Evolutionary conservation across 2,113 vertebrate genomes (phyloP), one percentile per base, ranked within the genome.

Genomic region (Menidia beryllina): DNA sequence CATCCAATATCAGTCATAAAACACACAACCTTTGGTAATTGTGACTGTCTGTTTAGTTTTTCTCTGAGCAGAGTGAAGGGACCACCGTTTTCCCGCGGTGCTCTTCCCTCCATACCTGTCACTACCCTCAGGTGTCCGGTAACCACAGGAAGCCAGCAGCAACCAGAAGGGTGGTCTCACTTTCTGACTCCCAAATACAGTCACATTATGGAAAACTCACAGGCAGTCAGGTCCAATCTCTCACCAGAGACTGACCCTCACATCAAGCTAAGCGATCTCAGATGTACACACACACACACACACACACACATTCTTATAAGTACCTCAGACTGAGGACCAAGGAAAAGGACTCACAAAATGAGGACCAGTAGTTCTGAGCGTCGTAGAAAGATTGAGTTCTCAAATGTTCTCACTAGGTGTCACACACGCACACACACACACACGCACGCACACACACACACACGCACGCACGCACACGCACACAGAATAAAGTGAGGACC

Each of bases 91-190:
- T 56, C 53, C 47, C 24, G 17, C 54, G 53, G 21, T 74, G 58
- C 64, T 27, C 19, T 19, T 53, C 26, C 64, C 52, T 74, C 56
- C 50, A 71, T 71, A 70, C 53, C 60, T 66, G 64, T 64, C 61
- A 57, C 63, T 66, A 79, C 80, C 81, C 83, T 66, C 56, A 59
- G 79, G 59, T 39, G 41, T 82, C 77, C 71, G 59, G 60, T 77
- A 68, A 69, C 65, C 36, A 36, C 36, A 58, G 34, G 27, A 75
- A 69, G 75, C 24, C n/a, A 36, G 51, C 34, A 75, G 43, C 15
- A 11, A 24, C 8, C 11, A 51, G 27, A 63, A 79, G 51, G 66
- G 63, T 53, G 39, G 56, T 53, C 68, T 51, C 23, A 47, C 41
- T 47, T 26, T 11, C 8, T 14, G 15, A 21, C 17, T 57, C 45